Base-by-base conservation (phyloP, 2,888 invertebrate genomes). In the Diploptera punctata region DNA sequence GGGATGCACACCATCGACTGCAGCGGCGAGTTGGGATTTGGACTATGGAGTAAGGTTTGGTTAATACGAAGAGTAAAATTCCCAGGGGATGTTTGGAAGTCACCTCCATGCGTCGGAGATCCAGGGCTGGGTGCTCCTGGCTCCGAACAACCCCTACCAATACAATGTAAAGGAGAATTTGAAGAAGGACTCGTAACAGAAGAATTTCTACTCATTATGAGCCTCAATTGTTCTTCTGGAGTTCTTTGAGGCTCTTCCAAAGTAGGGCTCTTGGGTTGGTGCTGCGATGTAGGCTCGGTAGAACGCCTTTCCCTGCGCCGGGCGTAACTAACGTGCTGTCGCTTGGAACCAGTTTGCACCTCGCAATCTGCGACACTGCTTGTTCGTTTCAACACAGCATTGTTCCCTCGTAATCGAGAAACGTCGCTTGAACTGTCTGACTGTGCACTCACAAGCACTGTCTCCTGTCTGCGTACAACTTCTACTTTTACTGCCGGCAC, bases 181-280 rank as follows among this genome's bases (percentile, higher is more conserved):
- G 31, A n/a, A 26, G 26, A n/a, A 38, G 70, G 65, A 38, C 70
- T 70, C 16, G 57, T 68, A n/a, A 31, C 29, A 3, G 31, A 29
- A 9, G 57, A 31, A 2, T 43, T 33, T 33, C 70, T 24, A 43
- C 24, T 49, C 70, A 70, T 70, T 18, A 70, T 65, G 19, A 70
- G 49, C 33, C 33, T 31, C 7, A 62, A 47, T 33, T 70, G 70
- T 52, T 70, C 62, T 21, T 70, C 70, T n/a, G 70, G 70, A 3
- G 52, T 70, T 47, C 47, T 62, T 10, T 24, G 26, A n/a, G 70
- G 70, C 33, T 62, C 61, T 7, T 62, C 70, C 38, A 65, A n/a
- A 3, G 29, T n/a, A 4, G 57, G 21, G 18, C 68, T 68, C 9
- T 70, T 29, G 1, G n/a, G 44, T 3, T 47, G 47, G 10, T 26